A percentile compares a stretch with the other conserved stretches of the same genome.
These are phyloP conservation scores for Megastigmus dorsalis DNA, from an alignment of 2,888 invertebrate species.

Conservation along the genomic window DNA sequence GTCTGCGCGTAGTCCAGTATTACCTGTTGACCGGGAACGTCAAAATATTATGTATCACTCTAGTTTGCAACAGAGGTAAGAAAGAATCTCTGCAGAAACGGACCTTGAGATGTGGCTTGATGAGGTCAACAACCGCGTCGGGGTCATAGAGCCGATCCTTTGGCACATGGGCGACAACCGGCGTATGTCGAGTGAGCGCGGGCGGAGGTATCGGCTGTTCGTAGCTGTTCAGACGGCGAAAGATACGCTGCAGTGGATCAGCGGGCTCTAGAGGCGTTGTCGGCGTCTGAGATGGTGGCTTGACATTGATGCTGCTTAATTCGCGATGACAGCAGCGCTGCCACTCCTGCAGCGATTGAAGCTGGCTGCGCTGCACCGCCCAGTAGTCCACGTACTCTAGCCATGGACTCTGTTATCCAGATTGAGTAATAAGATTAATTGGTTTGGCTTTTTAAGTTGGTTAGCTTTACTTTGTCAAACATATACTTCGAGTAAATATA, in stretches of 20 bases:
- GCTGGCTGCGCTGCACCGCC: constrained; percentile 76
- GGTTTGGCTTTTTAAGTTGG: too few relatives aligned
- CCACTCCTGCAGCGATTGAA: constrained; percentile 77
- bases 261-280: constrained; percentile 61
- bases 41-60: too few relatives aligned
- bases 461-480: too few relatives aligned
- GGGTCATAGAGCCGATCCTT: constrained; percentile 72
- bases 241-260: constrained; percentile 77
- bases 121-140: constrained; percentile 71
- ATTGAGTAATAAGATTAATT: too few relatives aligned
- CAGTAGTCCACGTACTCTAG: constrained; percentile 80
- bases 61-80: too few relatives aligned
- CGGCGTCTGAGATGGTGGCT: constrained; percentile 62
- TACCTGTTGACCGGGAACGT: too few relatives aligned
- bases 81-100: neutral
- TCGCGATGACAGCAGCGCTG: constrained; percentile 62
- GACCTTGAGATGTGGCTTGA: constrained; percentile 74
- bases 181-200: constrained; percentile 72
- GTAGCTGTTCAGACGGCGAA: constrained; percentile 79
- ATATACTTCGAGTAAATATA: too few relatives aligned
- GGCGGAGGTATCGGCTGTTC: constrained; percentile 80
- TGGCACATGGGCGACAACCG: constrained; percentile 74
- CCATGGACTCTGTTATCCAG: constrained; percentile 77
- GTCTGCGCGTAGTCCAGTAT: constrained; percentile 76
- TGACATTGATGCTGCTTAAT: neutral